These are phyloP conservation scores for Cyrtorhinus lividipennis DNA, from an alignment of 1,140 invertebrate genomes.

Conservation along the genomic window DNA sequence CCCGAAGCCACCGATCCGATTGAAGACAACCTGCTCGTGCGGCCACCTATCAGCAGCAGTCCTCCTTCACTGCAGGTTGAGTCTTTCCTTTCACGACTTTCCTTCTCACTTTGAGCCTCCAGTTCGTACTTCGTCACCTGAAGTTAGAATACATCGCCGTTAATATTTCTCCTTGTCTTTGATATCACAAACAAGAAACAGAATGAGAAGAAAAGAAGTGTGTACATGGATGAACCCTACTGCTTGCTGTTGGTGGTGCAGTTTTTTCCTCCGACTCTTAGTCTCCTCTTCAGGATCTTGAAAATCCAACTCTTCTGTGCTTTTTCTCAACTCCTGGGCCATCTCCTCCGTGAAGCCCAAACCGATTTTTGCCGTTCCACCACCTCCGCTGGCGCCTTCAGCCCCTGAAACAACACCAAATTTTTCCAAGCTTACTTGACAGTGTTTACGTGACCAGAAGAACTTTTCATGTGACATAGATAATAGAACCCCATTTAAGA, in stretches of 20 bases:
- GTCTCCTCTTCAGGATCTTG: slow-evolving; percentile 45
- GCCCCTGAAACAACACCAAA: background rate
- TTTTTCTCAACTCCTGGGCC: slow-evolving; percentile 60
- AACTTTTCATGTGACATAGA: no score
- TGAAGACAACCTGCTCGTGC: slow-evolving; percentile 64
- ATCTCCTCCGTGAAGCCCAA: slow-evolving; percentile 34
- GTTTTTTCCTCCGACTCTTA: slow-evolving; percentile 31
- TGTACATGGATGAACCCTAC: slow-evolving; percentile 19
- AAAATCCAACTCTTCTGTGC: slow-evolving; percentile 69
- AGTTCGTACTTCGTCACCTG: slow-evolving; percentile 25
- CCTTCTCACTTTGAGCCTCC: slow-evolving; percentile 26
- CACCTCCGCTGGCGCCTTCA: slow-evolving; percentile 20
- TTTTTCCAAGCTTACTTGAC: no score
- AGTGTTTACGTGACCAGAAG: no score
- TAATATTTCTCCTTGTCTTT: no score
- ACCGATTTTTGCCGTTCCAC: slow-evolving; percentile 24
- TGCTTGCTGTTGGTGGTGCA: slow-evolving; percentile 23
- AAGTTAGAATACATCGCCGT: slow-evolving; percentile 12
- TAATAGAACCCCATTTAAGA: no score
- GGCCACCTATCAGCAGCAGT: slow-evolving; percentile 61
- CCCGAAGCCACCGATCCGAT: slow-evolving; percentile 42
- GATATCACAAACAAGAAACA: background rate
- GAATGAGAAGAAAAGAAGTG: slow-evolving; percentile 10
- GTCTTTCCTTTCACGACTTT: slow-evolving; percentile 43
- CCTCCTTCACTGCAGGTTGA: slow-evolving; percentile 56